Evolutionary conservation across 2,113 vertebrate genomes (phyloP).

Genomic region (Sula dactylatra): DNA sequence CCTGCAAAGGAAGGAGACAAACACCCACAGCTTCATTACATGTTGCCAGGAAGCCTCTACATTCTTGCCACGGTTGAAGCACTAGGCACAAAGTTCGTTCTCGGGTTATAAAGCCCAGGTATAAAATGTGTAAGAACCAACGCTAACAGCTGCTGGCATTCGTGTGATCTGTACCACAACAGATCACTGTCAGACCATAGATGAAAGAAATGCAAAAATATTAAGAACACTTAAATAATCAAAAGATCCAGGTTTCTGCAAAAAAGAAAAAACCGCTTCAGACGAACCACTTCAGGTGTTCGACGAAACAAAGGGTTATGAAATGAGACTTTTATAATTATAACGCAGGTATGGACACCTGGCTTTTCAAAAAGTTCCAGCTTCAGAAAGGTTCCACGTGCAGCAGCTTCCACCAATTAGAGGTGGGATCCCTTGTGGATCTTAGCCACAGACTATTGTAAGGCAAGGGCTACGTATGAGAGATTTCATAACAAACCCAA

Average conservation of each 20-base stretch:
- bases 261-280: not conserved
- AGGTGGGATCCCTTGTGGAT: not conserved
- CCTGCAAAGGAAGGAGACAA: constrained; percentile 67
- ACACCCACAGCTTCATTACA: not conserved
- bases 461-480: rapidly evolving
- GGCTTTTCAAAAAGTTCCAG: not conserved
- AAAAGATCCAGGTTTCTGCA: not conserved
- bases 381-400: not conserved
- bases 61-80: rapidly evolving
- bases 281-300: not conserved
- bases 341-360: rapidly evolving
- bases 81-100: rapidly evolving
- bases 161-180: not conserved
- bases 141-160: not conserved
- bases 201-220: not conserved
- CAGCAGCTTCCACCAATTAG: not conserved
- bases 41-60: rapidly evolving
- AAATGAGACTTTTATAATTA: not conserved
- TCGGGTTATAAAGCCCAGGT: not conserved
- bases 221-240: not conserved
- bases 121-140: rapidly evolving
- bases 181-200: not conserved
- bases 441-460: rapidly evolving
- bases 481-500: not conserved
- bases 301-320: not conserved